Conservation (phyloP, 2,113 vertebrate species). For the Pogonocichla stellata region DNA sequence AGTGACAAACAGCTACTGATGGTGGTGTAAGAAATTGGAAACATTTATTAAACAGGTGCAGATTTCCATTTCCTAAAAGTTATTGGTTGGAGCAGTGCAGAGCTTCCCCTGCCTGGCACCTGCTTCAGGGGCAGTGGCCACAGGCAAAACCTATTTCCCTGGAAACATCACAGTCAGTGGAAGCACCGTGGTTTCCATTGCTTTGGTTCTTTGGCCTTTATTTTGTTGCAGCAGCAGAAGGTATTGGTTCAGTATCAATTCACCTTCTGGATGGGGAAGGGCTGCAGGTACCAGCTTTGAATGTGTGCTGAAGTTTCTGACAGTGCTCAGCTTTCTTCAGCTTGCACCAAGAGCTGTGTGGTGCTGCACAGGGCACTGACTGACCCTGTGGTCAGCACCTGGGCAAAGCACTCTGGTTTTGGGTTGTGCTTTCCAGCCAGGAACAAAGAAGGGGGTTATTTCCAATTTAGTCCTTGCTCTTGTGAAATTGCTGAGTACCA, state of each 20-base stretch:
- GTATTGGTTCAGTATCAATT: constrained; percentile 64
- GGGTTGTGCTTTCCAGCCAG: background rate
- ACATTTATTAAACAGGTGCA: constrained; percentile 66
- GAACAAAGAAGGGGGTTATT: background rate
- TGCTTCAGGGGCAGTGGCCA: background rate
- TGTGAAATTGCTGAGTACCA: background rate
- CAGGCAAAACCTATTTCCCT: constrained; percentile 55
- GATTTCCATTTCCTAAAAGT: constrained; percentile 56
- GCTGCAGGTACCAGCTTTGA: constrained; percentile 17
- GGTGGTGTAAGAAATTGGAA: constrained; percentile 66
- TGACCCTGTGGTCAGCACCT: background rate
- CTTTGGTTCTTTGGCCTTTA: constrained; percentile 49
- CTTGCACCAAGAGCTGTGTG: background rate
- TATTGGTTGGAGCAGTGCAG: constrained; percentile 2
- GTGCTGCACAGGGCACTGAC: background rate
- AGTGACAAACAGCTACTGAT: constrained; percentile 51
- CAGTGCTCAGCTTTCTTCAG: background rate
- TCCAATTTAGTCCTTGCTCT: background rate
- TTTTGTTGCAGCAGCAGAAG: constrained; percentile 63
- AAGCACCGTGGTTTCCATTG: constrained; percentile 67
- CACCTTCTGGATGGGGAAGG: constrained; percentile 50
- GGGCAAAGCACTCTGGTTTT: background rate
- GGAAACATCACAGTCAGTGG: constrained; percentile 69
- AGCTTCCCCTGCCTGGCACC: background rate
- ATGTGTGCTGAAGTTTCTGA: constrained; percentile 26